Base-by-base conservation (phyloP, 53 echinoderm and acorn worm genomes). In the Zoroaster sp. region DNA sequence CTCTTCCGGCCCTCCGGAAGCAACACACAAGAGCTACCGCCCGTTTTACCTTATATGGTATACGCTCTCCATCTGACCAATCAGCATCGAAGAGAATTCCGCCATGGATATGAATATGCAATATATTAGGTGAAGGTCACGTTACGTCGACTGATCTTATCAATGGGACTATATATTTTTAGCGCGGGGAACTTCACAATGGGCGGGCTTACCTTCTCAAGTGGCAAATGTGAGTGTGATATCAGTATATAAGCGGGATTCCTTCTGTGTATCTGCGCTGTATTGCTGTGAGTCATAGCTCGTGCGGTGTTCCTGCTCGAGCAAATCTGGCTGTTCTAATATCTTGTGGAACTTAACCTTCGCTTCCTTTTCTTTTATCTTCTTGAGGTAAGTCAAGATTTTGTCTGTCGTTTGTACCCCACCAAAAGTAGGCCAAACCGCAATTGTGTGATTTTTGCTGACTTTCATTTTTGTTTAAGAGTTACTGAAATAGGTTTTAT, bases 1-100 rank as follows among this genome's bases (percentile, higher is more conserved):
- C 85, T 85, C 85, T 85, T 85, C 85, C 85, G 85, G 85, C 66
- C 30, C 71, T 70, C 85, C 85, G 85, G 85, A 85, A 85, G 85
- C 69, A 4, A 12, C 71, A 11, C 85, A 40, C 65, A 21, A 63
- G 40, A 65, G 54, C 36, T 80, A 65, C 63, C 63, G 85, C 85
- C 85, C 49, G 82, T 67, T 85, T 69, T 85, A 44, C 85, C 85
- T 34, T 70, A 85, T 85, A 85, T 71, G 85, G 85, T 71, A 28
- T 37, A 38, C 69, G 41, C 71, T 18, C 85, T 69, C 39, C 70
- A 69, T 35, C 51, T 36, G 85, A 49, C 85, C 85, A 85, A 85
- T 85, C 85, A 70, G 71, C 85, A 70, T 37, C n/a, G 35, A 43
- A 10, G 18, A 17, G 17, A 21, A 34, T 8, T 85, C 85, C 85